phyloP scores from a whole-genome alignment of 2,113 vertebrate species.

The Trachemys scripta region DNA sequence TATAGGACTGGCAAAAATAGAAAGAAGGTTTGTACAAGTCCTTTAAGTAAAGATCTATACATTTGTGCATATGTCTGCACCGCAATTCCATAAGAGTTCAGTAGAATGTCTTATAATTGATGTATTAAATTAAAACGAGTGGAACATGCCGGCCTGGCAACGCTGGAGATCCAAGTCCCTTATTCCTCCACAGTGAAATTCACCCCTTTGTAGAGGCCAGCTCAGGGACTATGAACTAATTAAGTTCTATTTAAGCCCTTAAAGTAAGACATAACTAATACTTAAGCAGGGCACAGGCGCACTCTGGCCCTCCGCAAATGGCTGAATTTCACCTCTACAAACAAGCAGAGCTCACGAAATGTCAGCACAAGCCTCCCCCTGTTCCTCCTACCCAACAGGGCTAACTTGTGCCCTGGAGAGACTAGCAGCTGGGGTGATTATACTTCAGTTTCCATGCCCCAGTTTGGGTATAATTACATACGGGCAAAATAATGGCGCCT shows the following conservation, averaged over 20 bases:
- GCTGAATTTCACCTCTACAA: background rate
- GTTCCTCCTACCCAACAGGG: background rate
- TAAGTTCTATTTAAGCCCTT: background rate
- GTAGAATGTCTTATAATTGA: background rate
- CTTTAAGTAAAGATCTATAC: background rate
- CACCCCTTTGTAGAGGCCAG: background rate
- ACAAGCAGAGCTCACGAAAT: background rate
- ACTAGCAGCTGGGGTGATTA: too few relatives aligned
- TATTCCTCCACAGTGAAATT: background rate
- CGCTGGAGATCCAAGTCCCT: background rate
- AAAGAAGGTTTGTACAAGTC: background rate
- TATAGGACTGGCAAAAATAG: background rate
- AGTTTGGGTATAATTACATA: background rate
- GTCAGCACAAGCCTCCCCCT: background rate
- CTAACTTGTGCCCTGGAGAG: background rate
- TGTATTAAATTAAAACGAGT: background rate
- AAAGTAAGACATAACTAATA: background rate
- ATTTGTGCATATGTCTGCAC: background rate
- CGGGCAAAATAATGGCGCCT: background rate
- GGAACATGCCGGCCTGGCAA: background rate
- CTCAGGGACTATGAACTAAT: background rate
- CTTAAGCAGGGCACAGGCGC: background rate
- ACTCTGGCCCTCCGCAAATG: background rate
- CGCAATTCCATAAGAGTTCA: background rate
- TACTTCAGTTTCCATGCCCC: background rate